Evolutionary conservation across 2,888 invertebrate genomes (phyloP), one percentile per base, ranked within the genome.

Genomic region (Hyppa rectilinea): DNA sequence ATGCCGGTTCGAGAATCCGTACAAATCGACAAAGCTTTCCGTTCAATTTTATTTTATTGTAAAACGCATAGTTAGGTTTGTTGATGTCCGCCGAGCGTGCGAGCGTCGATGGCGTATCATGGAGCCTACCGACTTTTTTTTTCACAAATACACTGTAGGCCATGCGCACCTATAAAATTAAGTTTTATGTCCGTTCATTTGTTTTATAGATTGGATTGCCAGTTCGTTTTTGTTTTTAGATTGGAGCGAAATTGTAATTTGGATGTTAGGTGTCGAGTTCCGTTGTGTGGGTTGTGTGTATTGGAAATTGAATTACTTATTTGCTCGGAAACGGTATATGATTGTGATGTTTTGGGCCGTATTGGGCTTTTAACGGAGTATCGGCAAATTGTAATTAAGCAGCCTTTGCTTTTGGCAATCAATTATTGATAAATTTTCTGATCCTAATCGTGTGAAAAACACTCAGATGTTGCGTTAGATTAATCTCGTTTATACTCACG

Each of bases 11-110:
- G 58, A 59, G 72, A 79, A 85, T 74, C 79, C 76, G 81, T 63
- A 81, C 84, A 83, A 81, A 84, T 81, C 75, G 84, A 70, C 81
- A 85, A 85, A 83, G 83, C 79, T 71, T 79, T 62, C 6, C 29
- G 73, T 85, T 63, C 71, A 69, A 82, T 82, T 85, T 82, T 84
- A 85, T 85, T 85, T 85, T 81, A 85, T 84, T 84, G 78, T 82
- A 72, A 75, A 85, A 80, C 61, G 65, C 75, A 70, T 79, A 77
- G 84, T 84, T 81, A 80, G 69, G 68, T 64, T 79, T 75, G 76
- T 75, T 71, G 80, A 79, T 81, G 81, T 71, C 61, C 71, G 56
- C 14, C 47, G 56, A 78, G 60, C 73, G 66, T 70, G 70, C 70
- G 40, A 61, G 70, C 70, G 61, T 56, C 70, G 63, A 81, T 74